Conservation (phyloP, 2,797 vertebrate genomes). For the Argentina silus region DNA sequence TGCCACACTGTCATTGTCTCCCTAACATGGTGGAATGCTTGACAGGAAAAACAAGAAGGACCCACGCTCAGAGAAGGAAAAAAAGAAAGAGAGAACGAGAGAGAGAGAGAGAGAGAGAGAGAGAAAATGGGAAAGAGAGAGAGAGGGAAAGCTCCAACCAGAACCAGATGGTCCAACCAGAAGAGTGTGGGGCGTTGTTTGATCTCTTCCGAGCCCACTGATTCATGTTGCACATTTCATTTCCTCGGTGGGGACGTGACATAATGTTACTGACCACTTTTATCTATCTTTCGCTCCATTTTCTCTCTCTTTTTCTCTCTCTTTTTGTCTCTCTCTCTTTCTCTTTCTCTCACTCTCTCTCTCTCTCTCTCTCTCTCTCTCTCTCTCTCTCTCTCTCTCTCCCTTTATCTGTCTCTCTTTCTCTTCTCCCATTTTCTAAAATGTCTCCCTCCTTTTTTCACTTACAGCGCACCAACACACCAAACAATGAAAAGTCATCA, state of each 20-base stretch:
- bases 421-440: not conserved
- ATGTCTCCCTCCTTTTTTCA: not conserved
- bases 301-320: conserved; percentile 10
- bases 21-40: conserved; percentile 61
- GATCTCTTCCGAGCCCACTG: conserved; percentile 62
- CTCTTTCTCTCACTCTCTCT: conserved; percentile 10
- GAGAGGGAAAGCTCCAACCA: conserved; percentile 36
- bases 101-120: conserved; percentile 2
- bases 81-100: conserved; percentile 17
- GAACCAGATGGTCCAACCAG: conserved; percentile 41
- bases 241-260: conserved; percentile 62
- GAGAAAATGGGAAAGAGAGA: conserved; percentile 26
- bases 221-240: conserved; percentile 62
- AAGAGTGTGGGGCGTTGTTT: conserved; percentile 51
- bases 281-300: conserved; percentile 2
- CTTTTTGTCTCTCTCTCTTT: not conserved
- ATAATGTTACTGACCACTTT: conserved; percentile 55
- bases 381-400: not conserved
- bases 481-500: conserved; percentile 10
- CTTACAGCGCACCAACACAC: not conserved
- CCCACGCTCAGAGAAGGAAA: conserved; percentile 30
- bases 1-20: conserved; percentile 57
- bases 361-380: not conserved
- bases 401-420: not conserved
- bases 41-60: conserved; percentile 45